A percentile compares a stretch with the other conserved stretches of the same genome.
phyloP scores from a whole-genome alignment of 2,113 vertebrate genomes.

The Erpornis zantholeuca region DNA sequence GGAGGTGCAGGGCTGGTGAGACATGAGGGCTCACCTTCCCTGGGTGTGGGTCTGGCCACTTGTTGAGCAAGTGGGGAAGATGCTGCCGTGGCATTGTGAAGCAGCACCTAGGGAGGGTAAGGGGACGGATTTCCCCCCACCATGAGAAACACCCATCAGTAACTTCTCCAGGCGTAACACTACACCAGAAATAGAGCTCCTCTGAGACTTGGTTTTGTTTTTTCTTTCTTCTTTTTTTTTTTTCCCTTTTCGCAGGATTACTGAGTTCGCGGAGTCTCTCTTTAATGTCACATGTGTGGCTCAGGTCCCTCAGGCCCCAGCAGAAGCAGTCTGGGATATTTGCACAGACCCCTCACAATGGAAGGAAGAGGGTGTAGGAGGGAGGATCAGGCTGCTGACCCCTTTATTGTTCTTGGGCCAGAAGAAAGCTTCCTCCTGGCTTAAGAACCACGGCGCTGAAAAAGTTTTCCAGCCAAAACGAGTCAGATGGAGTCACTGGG shows the following conservation, averaged over 20 bases:
- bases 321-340: slow-evolving; percentile 62
- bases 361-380: slow-evolving; percentile 88
- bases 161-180: not conserved
- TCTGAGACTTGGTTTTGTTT: not conserved
- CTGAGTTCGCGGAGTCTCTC: not conserved
- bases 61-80: not conserved
- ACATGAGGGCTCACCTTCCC: accelerated
- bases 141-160: not conserved
- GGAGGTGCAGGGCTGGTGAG: not conserved
- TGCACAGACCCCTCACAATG: slow-evolving; percentile 78
- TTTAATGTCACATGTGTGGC: not conserved
- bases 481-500: slow-evolving; percentile 59
- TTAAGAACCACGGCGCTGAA: slow-evolving; percentile 46
- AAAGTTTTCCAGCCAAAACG: slow-evolving; percentile 65
- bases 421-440: slow-evolving; percentile 80
- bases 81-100: accelerated
- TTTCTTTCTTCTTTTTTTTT: not conserved
- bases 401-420: slow-evolving; percentile 84
- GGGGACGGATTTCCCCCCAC: not conserved
- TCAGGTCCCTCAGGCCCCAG: slow-evolving; percentile 43
- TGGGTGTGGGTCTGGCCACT: not conserved
- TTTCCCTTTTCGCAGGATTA: not conserved
- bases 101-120: not conserved
- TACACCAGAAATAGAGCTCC: not conserved
- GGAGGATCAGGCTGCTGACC: slow-evolving; percentile 80